Conservation (phyloP, 2,888 invertebrate genomes). For the Cheilosia soror region DNA sequence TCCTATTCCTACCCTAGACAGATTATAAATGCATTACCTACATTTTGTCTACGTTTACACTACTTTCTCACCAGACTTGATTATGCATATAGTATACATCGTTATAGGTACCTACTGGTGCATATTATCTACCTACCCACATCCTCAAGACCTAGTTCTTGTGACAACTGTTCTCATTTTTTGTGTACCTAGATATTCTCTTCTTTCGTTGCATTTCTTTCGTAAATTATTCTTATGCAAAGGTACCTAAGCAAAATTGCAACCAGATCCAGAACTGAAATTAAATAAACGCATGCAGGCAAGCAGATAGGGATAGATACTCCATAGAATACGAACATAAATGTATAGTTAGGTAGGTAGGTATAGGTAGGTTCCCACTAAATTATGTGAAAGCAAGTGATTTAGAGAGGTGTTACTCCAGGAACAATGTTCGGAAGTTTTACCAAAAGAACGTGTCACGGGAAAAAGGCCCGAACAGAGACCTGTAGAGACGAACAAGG, state of each 20-base stretch:
- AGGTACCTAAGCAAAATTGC: constrained; percentile 1
- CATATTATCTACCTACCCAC: background rate
- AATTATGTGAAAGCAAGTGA: no score
- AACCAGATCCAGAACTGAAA: constrained; percentile 57
- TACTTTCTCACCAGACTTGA: constrained; percentile 26
- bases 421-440: no score
- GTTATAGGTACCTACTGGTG: no score
- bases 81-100: background rate
- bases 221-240: constrained; percentile 47
- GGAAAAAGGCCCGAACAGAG: no score
- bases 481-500: no score
- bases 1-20: constrained; percentile 19
- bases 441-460: no score
- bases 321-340: background rate
- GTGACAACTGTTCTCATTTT: constrained; percentile 51
- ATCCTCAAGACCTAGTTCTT: constrained; percentile 64
- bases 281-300: constrained; percentile 26
- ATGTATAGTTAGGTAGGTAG: no score
- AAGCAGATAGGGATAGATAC: constrained; percentile 8
- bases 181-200: background rate
- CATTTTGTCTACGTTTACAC: constrained; percentile 43
- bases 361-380: no score
- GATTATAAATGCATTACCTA: constrained; percentile 9
- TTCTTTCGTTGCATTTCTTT: constrained; percentile 14
- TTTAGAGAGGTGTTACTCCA: no score